Base-by-base conservation (phyloP, 2,113 vertebrate species). In the Coptodon bakossiorum region DNA sequence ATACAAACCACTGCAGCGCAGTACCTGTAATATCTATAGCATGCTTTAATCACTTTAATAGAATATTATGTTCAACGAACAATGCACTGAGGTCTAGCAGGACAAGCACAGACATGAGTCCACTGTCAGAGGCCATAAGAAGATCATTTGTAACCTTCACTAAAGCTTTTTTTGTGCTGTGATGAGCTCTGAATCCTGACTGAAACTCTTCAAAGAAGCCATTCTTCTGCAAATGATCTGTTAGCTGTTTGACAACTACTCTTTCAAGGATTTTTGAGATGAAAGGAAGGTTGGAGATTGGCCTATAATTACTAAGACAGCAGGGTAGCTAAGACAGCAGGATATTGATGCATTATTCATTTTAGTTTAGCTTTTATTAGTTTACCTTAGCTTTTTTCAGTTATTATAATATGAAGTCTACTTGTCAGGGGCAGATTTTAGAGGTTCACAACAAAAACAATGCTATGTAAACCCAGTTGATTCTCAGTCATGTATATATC, bases 191-290 rank as follows among this genome's bases (percentile, higher is more conserved):
- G 13, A 9, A 31, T 17, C 57, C 27, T 61, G 57, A 31, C 57
- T 17, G 57, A 61, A 61, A 61, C 57, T 61, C 57, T 2, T 59
- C 56, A 59, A 59, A 29, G 9, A 31, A 61, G 27, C 27, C 29
- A 61, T 61, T 34, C 29, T 0, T 34, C 57, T 34, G 57, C 5
- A 34, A 4, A 61, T 61, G 57, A 34, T 1, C 9, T 34, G 1
- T 0, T 61, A 61, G 16, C 57, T 61, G 29, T 34, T 61, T 59
- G 27, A 59, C 27, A 59, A 59, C 13, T 29, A 59, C 13, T 31
- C 27, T 31, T 17, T 59, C 56, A 59, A 59, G 27, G 7, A 59
- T 16, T 31, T 7, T 31, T 59, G 27, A 59, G 24, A 27, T 27
- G 7, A 57, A 36, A 7, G 19, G 16, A 63, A 36, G 17, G 31